These are phyloP conservation scores for Hypomesus transpacificus DNA, from an alignment of 2,113 vertebrate species.

Conservation along the genomic window DNA sequence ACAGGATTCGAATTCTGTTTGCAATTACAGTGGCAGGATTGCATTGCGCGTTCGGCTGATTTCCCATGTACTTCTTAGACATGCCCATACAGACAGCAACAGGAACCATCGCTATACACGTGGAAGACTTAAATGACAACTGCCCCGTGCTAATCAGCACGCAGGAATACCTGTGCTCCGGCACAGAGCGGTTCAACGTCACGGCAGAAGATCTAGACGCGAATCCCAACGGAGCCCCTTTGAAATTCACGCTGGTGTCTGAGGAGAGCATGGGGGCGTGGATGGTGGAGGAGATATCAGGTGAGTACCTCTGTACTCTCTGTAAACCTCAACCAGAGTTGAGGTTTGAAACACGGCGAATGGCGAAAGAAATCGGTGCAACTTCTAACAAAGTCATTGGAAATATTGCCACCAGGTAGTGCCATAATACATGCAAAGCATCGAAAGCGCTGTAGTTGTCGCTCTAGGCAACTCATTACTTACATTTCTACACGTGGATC, in stretches of 20 bases:
- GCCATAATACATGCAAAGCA: no score
- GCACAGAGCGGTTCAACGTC: constrained; percentile 57
- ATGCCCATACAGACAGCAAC: constrained; percentile 68
- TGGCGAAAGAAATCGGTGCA: not conserved
- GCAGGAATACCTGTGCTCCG: constrained; percentile 63
- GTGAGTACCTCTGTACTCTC: constrained; percentile 54
- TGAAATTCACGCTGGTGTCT: constrained; percentile 66
- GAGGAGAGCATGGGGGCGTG: constrained; percentile 55
- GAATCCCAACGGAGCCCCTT: constrained; percentile 62
- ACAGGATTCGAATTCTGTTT: not conserved
- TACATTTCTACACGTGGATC: no score
- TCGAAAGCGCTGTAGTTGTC: no score
- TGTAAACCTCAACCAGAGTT: not conserved
- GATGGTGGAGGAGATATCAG: constrained; percentile 66
- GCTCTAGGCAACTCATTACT: no score
- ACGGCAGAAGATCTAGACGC: constrained; percentile 50
- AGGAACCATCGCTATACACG: constrained; percentile 74
- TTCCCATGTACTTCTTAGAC: constrained; percentile 56
- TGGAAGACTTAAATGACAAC: constrained; percentile 67
- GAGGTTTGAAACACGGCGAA: not conserved
- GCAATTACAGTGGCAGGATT: not conserved
- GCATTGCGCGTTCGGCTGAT: not conserved
- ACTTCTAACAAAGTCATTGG: not conserved
- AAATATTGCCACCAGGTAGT: not conserved
- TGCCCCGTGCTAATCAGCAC: constrained; percentile 70